Percentiles rank a stretch among this genome's conserved stretches.
Evolutionary conservation across 2,797 vertebrate genomes (phyloP).

Genomic region (Phalloptychus januarius): DNA sequence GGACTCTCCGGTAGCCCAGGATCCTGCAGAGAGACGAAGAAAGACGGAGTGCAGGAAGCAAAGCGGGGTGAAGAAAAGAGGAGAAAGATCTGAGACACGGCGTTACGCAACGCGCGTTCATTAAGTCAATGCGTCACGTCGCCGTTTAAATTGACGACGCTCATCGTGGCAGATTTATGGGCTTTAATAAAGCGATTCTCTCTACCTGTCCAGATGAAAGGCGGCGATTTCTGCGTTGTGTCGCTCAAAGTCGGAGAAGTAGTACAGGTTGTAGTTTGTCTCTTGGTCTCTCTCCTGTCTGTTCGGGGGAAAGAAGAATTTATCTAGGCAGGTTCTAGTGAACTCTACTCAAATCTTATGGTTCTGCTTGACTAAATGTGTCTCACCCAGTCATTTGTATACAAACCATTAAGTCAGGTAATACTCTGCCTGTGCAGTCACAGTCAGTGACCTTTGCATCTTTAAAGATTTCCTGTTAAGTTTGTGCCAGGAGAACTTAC

Average conservation of each 20-base stretch:
- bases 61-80: neutral
- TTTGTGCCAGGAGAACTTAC: neutral
- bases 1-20: slow-evolving; percentile 85
- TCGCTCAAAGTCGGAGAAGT: slow-evolving; percentile 90
- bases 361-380: neutral
- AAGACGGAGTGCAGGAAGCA: slow-evolving; percentile 11
- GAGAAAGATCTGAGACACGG: neutral
- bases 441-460: neutral
- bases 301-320: neutral
- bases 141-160: neutral
- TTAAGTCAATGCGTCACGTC: slow-evolving; percentile 1
- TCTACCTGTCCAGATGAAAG: slow-evolving; percentile 87
- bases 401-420: too few species aligned
- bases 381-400: neutral
- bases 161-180: neutral
- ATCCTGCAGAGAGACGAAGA: slow-evolving; percentile 71
- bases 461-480: neutral
- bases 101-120: slow-evolving; percentile 11
- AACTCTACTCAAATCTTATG: neutral
- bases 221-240: slow-evolving; percentile 88
- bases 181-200: neutral
- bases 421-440: neutral
- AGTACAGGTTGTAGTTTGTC: slow-evolving; percentile 86
- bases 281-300: slow-evolving; percentile 86
- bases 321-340: neutral